Conservation (phyloP, 2,888 invertebrate genomes). For the Eurytoma adleriae region DNA sequence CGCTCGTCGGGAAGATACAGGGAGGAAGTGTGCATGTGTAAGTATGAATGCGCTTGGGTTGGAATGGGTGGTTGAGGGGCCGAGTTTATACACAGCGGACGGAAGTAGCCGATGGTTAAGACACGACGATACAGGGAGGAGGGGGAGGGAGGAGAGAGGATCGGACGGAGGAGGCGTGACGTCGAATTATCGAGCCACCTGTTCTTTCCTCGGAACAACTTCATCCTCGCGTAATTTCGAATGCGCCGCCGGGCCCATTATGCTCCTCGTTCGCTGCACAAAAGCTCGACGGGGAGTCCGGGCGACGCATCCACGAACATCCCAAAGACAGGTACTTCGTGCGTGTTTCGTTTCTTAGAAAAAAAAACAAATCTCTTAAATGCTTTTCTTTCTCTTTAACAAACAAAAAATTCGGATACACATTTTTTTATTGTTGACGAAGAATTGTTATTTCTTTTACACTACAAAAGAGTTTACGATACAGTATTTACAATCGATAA, state of each 20-base stretch:
- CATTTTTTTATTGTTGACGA: constrained; percentile 26
- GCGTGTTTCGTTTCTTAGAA: constrained; percentile 10
- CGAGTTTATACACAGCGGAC: constrained; percentile 19
- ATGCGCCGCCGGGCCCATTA: constrained; percentile 35
- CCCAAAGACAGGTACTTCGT: constrained; percentile 16
- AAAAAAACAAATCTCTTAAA: constrained; percentile 29
- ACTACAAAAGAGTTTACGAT: constrained; percentile 19
- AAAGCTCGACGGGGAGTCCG: constrained; percentile 10
- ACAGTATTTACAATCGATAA: constrained; percentile 55
- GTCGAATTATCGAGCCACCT: constrained; percentile 55
- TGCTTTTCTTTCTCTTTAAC: constrained; percentile 36
- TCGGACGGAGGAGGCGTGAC: constrained; percentile 52
- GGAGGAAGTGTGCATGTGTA: constrained; percentile 28
- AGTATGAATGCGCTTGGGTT: not conserved
- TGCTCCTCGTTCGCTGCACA: not conserved
- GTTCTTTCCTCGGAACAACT: constrained; percentile 51
- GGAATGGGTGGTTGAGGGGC: not conserved
- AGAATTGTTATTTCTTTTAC: constrained; percentile 25
- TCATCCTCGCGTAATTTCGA: constrained; percentile 52
- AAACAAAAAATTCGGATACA: constrained; percentile 13
- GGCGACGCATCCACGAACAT: not conserved
- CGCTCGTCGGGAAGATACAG: constrained; percentile 20
- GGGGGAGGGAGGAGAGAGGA: constrained; percentile 16
- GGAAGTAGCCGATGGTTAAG: constrained; percentile 51
- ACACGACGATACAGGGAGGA: constrained; percentile 9